phyloP scores from a whole-genome alignment of 2,113 vertebrate species.

The Muntiacus muntjak region DNA sequence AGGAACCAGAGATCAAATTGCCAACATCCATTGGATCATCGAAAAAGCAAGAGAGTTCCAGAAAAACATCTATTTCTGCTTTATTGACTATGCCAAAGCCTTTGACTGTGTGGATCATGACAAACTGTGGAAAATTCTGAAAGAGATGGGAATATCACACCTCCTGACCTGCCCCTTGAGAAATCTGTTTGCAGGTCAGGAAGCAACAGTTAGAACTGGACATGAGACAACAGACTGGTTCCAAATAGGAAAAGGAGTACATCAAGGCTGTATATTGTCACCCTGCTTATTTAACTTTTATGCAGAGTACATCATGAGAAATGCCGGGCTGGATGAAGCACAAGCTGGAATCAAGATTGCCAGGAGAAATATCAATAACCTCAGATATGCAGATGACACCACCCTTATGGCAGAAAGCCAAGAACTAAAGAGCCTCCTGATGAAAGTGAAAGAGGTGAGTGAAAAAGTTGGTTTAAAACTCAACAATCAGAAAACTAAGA shows the following conservation, averaged over 20 bases:
- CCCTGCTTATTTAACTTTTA: not conserved
- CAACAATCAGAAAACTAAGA: not conserved
- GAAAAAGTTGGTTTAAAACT: too few relatives aligned
- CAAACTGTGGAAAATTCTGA: not conserved
- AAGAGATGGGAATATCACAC: not conserved
- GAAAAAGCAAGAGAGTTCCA: not conserved
- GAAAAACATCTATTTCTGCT: not conserved
- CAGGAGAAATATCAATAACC: too few relatives aligned
- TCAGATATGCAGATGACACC: not conserved
- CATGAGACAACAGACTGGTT: not conserved
- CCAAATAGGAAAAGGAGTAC: not conserved
- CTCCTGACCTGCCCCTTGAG: not conserved
- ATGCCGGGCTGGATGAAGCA: not conserved
- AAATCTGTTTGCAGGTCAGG: not conserved
- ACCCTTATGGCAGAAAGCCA: not conserved
- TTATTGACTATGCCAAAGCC: not conserved
- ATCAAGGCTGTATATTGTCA: not conserved
- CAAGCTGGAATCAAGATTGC: not conserved
- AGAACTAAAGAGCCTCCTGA: not conserved
- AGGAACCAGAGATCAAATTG: too few relatives aligned
- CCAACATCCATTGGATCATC: too few relatives aligned
- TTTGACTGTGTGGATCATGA: not conserved
- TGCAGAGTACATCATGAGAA: not conserved
- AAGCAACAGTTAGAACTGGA: not conserved
- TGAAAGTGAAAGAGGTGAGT: too few relatives aligned